Conservation (phyloP, 2,888 invertebrate species). For the Allophyes oxyacanthae region DNA sequence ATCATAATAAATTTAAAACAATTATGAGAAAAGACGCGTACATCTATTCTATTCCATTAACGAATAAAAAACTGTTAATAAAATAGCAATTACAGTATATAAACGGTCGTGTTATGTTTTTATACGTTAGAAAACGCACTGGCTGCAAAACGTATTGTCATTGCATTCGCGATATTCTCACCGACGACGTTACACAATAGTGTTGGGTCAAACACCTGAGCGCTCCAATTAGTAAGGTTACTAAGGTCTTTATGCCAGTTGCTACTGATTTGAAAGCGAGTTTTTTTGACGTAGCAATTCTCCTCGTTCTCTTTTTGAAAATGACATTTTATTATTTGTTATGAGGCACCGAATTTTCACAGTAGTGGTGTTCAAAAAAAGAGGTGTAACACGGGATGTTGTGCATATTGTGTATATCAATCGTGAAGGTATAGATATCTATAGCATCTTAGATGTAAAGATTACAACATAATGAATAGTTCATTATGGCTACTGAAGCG, state of each 20-base stretch:
- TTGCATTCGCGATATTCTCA: constrained; percentile 37
- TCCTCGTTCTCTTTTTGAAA: constrained; percentile 36
- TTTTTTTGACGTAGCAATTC: constrained; percentile 30
- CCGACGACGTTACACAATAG: constrained; percentile 43
- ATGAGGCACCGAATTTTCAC: no score
- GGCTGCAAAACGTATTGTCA: constrained; percentile 25
- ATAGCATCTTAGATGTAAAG: constrained; percentile 19
- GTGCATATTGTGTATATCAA: no score
- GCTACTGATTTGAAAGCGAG: constrained; percentile 37
- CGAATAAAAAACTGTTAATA: constrained; percentile 21
- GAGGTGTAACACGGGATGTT: not conserved
- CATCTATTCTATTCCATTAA: constrained; percentile 23
- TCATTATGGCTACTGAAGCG: constrained; percentile 32
- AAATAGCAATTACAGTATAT: constrained; percentile 39
- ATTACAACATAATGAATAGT: constrained; percentile 22
- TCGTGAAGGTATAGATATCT: constrained; percentile 9
- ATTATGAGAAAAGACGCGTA: constrained; percentile 37
- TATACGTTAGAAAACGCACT: constrained; percentile 42
- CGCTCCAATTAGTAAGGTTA: constrained; percentile 77
- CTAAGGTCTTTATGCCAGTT: constrained; percentile 33
- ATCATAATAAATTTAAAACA: constrained; percentile 21
- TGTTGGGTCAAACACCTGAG: constrained; percentile 78
- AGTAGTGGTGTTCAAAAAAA: no score
- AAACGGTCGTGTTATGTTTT: constrained; percentile 42
- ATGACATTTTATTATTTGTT: not conserved